Base-by-base conservation (phyloP, 2,888 invertebrate species). In the Ectobius pallidus region DNA sequence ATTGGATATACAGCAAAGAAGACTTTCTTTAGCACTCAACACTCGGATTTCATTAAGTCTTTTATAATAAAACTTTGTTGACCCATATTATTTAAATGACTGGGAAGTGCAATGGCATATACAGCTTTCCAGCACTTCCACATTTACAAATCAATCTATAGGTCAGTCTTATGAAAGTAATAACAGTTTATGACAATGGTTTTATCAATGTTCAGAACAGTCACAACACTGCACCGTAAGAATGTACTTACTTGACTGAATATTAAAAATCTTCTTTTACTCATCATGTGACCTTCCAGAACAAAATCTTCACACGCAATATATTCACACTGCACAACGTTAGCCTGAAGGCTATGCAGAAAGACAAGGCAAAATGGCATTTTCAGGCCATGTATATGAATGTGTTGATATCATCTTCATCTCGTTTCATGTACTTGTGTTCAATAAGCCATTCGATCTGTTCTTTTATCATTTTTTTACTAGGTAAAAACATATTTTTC, bases 401-500 rank as follows among this genome's bases (percentile, higher is more conserved):
- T 80, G 95, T 94, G 84, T 98, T 98, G 82, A 98, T 97, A 83
- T 99, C 97, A 79, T 97, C 95, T 80, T 97, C 97, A 82, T 98
- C 97, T 78, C 99, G 89, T 75, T 91, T 88, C 93, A 99, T 97
- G 83, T 98, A 99, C 83, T 97, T 97, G 84, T 99, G 96, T 85
- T 99, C 99, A 77, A 99, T 99, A 58, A 99, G 90, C 99, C 99
- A 99, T 84, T 99, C 99, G 69, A 99, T 89, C 85, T 99, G 99
- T 85, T 99, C 99, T 84, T 99, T 99, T 79, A 99, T 99, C 93
- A 99, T 95, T 85, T 99, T 98, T 84, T 97, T 97, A 76, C 97
- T 96, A 30, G 99, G 99, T 81, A 99, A 86, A 88, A 99, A 99
- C 97, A 99, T 98, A 82, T 98, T 97, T 85, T 98, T 98, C 79